phyloP scores from a whole-genome alignment of 1,140 invertebrate genomes.

The Drosophila repletoides region DNA sequence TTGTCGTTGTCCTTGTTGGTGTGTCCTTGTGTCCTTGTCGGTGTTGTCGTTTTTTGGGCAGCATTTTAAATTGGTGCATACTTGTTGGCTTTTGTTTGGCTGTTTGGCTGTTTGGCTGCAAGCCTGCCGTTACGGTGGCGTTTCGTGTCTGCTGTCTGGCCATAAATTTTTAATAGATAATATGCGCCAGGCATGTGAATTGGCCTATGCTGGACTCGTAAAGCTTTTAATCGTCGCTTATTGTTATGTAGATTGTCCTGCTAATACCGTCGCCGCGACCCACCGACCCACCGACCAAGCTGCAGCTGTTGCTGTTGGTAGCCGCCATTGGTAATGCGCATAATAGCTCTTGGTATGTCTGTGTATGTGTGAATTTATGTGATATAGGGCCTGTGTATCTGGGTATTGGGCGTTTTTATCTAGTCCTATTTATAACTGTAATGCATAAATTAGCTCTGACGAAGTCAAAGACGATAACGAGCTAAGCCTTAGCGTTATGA shows the following conservation, averaged over 20 bases:
- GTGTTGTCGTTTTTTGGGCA: conserved; percentile 36
- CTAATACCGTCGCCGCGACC: conserved; percentile 48
- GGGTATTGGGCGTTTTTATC: conserved; percentile 21
- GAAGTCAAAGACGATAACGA: conserved; percentile 50
- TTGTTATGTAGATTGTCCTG: conserved; percentile 76
- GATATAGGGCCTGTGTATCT: neutral
- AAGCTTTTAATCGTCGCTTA: conserved; percentile 78
- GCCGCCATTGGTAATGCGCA: conserved; percentile 24
- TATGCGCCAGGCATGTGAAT: conserved; percentile 71
- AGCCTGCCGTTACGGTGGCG: conserved; percentile 52
- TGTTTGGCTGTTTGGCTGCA: no score
- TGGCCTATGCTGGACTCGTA: conserved; percentile 62
- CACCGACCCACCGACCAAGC: neutral
- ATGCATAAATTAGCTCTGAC: conserved; percentile 73
- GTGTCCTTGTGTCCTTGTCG: neutral
- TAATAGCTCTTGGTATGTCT: conserved; percentile 34
- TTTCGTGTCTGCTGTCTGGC: conserved; percentile 60
- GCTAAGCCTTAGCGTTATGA: conserved; percentile 39
- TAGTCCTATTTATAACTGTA: conserved; percentile 56
- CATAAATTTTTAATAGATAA: conserved; percentile 80
- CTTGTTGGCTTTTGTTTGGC: conserved; percentile 73
- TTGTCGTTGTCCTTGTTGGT: conserved; percentile 15
- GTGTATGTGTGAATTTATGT: conserved; percentile 23
- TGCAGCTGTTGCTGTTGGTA: conserved; percentile 14
- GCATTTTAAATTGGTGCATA: conserved; percentile 78